Evolutionary conservation across 2,113 vertebrate genomes (phyloP).

Genomic region (Rhabdornis inornatus): DNA sequence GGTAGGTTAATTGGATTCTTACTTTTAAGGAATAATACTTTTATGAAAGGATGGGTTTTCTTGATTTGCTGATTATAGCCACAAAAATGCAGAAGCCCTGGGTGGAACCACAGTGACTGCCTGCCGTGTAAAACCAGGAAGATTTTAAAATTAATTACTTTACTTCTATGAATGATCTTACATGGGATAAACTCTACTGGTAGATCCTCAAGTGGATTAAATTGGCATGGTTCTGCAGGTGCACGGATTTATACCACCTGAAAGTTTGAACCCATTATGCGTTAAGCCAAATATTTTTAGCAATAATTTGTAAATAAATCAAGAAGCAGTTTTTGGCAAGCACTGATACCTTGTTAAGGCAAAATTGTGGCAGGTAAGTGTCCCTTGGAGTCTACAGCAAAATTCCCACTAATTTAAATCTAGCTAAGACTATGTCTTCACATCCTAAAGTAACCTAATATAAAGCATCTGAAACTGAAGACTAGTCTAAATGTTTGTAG

Average conservation of each 20-base stretch:
- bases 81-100: not conserved
- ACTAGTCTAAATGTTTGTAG: not conserved
- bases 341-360: not conserved
- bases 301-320: not conserved
- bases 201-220: not conserved
- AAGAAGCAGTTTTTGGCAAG: not conserved
- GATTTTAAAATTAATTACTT: not conserved
- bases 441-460: not conserved
- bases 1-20: not conserved
- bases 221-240: not conserved
- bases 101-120: not conserved
- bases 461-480: not conserved
- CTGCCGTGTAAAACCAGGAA: not conserved
- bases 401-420: not conserved
- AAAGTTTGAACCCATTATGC: not conserved
- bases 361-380: not conserved
- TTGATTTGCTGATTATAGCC: not conserved
- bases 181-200: not conserved
- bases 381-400: not conserved
- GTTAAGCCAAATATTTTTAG: not conserved
- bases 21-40: not conserved
- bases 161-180: not conserved
- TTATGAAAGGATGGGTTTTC: not conserved
- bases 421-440: not conserved
- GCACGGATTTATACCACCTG: not conserved